Evolutionary conservation across 1,140 invertebrate species (phyloP), one percentile per base, ranked within the genome.

Genomic region (Drosophila kikkawai): DNA sequence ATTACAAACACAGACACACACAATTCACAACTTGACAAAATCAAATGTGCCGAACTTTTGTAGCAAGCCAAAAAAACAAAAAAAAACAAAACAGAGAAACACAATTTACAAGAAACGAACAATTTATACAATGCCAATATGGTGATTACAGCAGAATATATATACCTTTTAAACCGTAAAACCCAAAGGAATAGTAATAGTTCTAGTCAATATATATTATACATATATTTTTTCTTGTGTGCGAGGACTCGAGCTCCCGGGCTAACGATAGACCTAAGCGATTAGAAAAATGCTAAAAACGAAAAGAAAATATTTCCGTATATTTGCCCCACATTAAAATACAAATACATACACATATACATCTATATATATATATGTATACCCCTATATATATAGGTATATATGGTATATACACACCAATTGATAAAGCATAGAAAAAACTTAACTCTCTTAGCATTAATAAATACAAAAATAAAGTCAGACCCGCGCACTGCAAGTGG

Each of bases 401-500:
- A 39, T 37, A 26, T 8, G 2, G 17, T 53, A 39, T 55, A 55
- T 39, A 55, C 36, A 55, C 53, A 26, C 53, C 53, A 55, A 55
- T 55, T 55, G 53, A 55, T 39, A 48, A 67, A 59, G 34, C 44
- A 48, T 41, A 60, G 13, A 57, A 63, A 41, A 15, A 67, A 56
- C 57, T 39, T 44, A 41, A 53, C 47, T 67, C 41, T 45, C 65
- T 55, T 67, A 56, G 75, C 58, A 68, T 22, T 41, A 32, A 47
- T 26, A 41, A 42, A 8, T 29, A 29, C 26, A 45, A 42, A 74
- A 65, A 42, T n/a, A 34, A 58, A 65, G 26, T 47, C 45, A 70
- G 48, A 82, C 44, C 37, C 69, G 78, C 55, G 73, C 77, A 84
- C 84, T 88, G 68, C 77, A 87, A 87, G 83, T 87, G 69, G 69